A percentile compares a stretch with the other conserved stretches of the same genome.
phyloP scores from a whole-genome alignment of 2,113 vertebrate genomes.

The Dendrocopos noguchii region DNA sequence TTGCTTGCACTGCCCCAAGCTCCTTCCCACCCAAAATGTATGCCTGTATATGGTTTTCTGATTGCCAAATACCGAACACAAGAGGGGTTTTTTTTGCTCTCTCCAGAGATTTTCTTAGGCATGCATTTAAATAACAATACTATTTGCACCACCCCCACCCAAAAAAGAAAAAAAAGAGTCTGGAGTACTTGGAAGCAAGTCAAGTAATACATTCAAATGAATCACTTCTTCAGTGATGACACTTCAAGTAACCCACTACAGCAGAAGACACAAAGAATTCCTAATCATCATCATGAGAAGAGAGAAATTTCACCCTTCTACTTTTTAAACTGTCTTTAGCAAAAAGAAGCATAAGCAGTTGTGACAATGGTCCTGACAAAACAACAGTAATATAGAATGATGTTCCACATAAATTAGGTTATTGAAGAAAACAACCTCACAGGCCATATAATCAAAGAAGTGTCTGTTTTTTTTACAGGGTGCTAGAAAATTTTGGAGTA shows the following conservation, averaged over 20 bases:
- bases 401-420: not conserved
- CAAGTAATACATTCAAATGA: not conserved
- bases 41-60: not conserved
- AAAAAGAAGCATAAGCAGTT: not conserved
- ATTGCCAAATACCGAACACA: not conserved
- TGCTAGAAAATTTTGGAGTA: not conserved
- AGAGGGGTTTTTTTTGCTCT: not conserved
- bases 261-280: not conserved
- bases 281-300: not conserved
- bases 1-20: accelerated
- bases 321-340: not conserved
- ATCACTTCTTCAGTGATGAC: not conserved
- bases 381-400: not conserved
- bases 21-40: not conserved
- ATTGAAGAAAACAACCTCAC: not conserved
- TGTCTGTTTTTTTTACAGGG: not conserved
- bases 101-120: not conserved
- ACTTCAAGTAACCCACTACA: not conserved
- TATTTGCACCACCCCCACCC: not conserved
- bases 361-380: not conserved
- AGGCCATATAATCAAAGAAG: not conserved
- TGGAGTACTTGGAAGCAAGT: conserved; percentile 35
- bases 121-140: conserved; percentile 6
- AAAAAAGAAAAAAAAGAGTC: not conserved
- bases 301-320: not conserved